Base-by-base conservation (phyloP, 2,113 vertebrate species). In the Nanorana parkeri region DNA sequence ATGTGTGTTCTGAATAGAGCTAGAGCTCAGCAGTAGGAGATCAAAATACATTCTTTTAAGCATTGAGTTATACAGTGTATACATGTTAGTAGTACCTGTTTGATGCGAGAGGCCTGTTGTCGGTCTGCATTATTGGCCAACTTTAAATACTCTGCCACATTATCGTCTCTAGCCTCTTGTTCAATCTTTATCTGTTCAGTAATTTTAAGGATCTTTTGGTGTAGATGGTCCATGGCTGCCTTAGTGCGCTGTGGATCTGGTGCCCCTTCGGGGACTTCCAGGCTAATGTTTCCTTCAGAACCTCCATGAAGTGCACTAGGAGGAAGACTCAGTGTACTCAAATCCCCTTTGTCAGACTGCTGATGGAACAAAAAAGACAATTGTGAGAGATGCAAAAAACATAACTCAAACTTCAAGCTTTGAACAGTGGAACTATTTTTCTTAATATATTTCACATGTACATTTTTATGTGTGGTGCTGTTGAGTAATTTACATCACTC, bases 121-220 rank as follows among this genome's bases (percentile, higher is more conserved):
- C 95, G 96, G 93, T 99, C 98, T 0, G 97, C 98, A 17, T 99
- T 99, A 91, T 99, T 97, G 85, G 97, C 98, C 86, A 99, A 88
- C 89, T 99, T 99, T 87, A 99, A 92, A 89, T 99, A 99, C 88
- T 99, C 98, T 0, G 98, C 97, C 84, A 99, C 98, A 2, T 99
- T 99, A 91, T 99, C 96, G 0, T 99, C 98, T 0, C 98, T 95
- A 0, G 97, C 97, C 91, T 99, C 97, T 92, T 99, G 98, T 89
- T 99, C 98, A 26, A 99, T 95, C 32, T 96, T 96, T 86, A 99
- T 99, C 93, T 99, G 98, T 91, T 99, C 98, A 0, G 98, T 99
- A 92, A 99, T 96, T 91, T 98, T 98, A 78, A 99, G 94, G 89
- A 99, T 95, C 92, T 99, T 99, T 92, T 99, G 97, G 92, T 98